Conservation (phyloP, 2,888 invertebrate species). For the Anorthoa munda region DNA sequence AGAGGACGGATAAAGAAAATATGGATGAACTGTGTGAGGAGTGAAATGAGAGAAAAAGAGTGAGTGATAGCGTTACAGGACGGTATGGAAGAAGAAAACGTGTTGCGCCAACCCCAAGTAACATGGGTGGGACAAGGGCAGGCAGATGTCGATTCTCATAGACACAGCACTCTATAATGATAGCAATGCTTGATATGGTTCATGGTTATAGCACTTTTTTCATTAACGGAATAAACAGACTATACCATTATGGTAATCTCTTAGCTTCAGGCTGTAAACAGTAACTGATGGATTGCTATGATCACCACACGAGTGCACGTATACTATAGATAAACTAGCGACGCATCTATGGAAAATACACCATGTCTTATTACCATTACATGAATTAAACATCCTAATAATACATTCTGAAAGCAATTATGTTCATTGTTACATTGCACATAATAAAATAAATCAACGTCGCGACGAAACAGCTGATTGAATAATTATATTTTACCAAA, state of each 20-base stretch:
- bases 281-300: constrained; percentile 46
- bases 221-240: constrained; percentile 10
- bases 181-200: not conserved
- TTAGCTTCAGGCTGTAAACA: constrained; percentile 32
- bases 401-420: constrained; percentile 57
- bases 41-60: too few relatives aligned
- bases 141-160: constrained; percentile 1
- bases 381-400: constrained; percentile 63
- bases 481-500: constrained; percentile 54
- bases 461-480: constrained; percentile 52
- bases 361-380: constrained; percentile 44
- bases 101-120: too few relatives aligned
- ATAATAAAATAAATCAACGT: constrained; percentile 50
- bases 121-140: too few relatives aligned
- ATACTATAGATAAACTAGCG: constrained; percentile 27
- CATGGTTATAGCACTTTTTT: constrained; percentile 14
- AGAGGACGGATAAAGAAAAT: too few relatives aligned
- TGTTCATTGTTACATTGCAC: constrained; percentile 60
- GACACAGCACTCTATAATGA: not conserved
- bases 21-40: too few relatives aligned
- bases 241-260: constrained; percentile 34
- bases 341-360: constrained; percentile 41
- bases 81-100: too few relatives aligned
- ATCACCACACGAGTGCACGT: constrained; percentile 19
- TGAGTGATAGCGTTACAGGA: too few relatives aligned